phyloP scores from a whole-genome alignment of 2,113 vertebrate genomes.

The Turnix velox region DNA sequence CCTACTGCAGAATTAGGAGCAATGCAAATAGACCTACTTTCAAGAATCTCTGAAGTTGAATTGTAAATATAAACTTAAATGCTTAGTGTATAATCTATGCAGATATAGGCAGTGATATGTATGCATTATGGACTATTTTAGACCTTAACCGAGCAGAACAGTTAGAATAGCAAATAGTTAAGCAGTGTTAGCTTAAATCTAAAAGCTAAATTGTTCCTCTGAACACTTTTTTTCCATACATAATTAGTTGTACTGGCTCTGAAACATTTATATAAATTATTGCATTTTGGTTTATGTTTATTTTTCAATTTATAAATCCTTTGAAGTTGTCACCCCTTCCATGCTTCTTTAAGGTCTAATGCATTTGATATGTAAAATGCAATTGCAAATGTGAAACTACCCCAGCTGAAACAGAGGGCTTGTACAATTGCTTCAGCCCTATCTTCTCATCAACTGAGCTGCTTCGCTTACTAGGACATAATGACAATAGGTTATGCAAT shows the following conservation, averaged over 20 bases:
- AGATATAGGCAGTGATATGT: constrained; percentile 40
- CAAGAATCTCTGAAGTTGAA: constrained; percentile 9
- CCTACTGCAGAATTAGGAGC: constrained; percentile 65
- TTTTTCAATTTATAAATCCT: constrained; percentile 47
- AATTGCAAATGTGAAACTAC: not conserved
- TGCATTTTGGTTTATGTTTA: not conserved
- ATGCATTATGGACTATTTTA: constrained; percentile 59
- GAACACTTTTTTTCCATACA: not conserved
- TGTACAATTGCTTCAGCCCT: not conserved
- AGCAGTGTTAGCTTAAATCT: not conserved
- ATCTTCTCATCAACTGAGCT: not conserved
- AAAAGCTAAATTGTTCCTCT: constrained; percentile 20
- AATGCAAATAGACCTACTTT: constrained; percentile 71
- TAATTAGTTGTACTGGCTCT: not conserved
- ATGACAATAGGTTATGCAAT: not conserved
- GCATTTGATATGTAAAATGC: constrained; percentile 48
- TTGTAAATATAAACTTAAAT: constrained; percentile 60
- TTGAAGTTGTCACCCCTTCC: not conserved
- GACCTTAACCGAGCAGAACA: constrained; percentile 1
- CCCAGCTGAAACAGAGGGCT: not conserved
- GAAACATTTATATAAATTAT: constrained; percentile 29
- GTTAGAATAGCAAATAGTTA: constrained; percentile 50
- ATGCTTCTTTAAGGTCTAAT: not conserved
- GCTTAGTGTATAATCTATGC: constrained; percentile 35
- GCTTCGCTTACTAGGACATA: not conserved